A percentile compares a stretch with the other conserved stretches of the same genome.
Evolutionary conservation across 2,888 invertebrate species (phyloP).

Genomic region (Caradrina kadenii): DNA sequence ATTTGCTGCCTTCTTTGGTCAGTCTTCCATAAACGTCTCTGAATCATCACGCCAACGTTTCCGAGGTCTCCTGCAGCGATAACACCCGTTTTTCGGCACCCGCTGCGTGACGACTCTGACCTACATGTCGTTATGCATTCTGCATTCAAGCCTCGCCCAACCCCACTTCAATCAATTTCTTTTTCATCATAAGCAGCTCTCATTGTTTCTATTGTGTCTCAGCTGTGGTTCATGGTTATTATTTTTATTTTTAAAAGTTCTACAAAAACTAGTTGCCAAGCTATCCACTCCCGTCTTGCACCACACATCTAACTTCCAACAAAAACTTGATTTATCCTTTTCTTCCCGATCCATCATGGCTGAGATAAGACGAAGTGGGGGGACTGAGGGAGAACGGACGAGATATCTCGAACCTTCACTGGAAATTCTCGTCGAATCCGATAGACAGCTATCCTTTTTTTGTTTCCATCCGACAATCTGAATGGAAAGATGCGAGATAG

Average conservation of each 20-base stretch:
- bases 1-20: too few species aligned
- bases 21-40: too few species aligned
- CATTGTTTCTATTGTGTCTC: background rate
- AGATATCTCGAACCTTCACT: slow-evolving; percentile 68
- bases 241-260: background rate
- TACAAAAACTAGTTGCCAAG: slow-evolving; percentile 29
- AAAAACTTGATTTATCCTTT: slow-evolving; percentile 84
- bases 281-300: slow-evolving; percentile 57
- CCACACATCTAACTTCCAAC: slow-evolving; percentile 68
- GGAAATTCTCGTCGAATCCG: slow-evolving; percentile 65
- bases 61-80: too few species aligned
- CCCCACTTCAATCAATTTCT: background rate
- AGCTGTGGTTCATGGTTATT: background rate
- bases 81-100: too few species aligned
- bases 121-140: too few species aligned
- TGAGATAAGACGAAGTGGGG: slow-evolving; percentile 74
- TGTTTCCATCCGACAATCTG: slow-evolving; percentile 63
- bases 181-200: background rate
- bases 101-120: too few species aligned
- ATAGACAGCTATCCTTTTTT: slow-evolving; percentile 66
- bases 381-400: slow-evolving; percentile 50
- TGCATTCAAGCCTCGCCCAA: too few species aligned
- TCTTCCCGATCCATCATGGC: slow-evolving; percentile 82
- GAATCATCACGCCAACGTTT: too few species aligned
- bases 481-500: slow-evolving; percentile 65